Percentiles rank a stretch among this genome's conserved stretches.
Conservation (phyloP, 2,113 vertebrate species). For the Numida meleagris region DNA sequence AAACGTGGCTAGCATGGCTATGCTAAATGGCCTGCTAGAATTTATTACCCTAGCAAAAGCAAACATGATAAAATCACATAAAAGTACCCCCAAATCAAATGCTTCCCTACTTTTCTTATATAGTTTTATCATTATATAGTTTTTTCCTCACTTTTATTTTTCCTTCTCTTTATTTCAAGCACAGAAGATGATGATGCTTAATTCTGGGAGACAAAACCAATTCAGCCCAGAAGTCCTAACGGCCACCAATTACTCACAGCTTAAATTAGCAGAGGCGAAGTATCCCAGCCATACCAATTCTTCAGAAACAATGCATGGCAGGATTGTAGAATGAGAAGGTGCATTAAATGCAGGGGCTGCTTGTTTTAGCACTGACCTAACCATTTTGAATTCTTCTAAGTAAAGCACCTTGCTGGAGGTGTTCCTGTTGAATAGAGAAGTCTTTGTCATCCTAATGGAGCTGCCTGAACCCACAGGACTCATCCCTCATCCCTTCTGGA, state of each 20-base stretch:
- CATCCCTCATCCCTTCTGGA: background rate
- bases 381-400: background rate
- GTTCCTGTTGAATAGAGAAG: background rate
- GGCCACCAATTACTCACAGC: conserved; percentile 1
- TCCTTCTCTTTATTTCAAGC: background rate
- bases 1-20: background rate
- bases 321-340: background rate
- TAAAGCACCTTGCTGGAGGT: background rate
- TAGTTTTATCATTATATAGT: too few relatives aligned
- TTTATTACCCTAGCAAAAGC: conserved; percentile 39
- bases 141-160: too few relatives aligned
- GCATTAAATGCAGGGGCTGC: background rate
- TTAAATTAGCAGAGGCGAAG: conserved; percentile 6
- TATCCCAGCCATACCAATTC: background rate
- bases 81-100: background rate
- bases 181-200: background rate
- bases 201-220: background rate
- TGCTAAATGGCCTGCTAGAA: conserved; percentile 15
- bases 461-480: background rate
- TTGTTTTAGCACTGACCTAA: background rate
- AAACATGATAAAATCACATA: background rate
- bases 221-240: conserved; percentile 1
- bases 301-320: background rate
- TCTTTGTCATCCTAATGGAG: background rate
- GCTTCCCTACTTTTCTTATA: background rate